Conservation (phyloP, 2,113 vertebrate genomes). For the Callaeas wilsoni region DNA sequence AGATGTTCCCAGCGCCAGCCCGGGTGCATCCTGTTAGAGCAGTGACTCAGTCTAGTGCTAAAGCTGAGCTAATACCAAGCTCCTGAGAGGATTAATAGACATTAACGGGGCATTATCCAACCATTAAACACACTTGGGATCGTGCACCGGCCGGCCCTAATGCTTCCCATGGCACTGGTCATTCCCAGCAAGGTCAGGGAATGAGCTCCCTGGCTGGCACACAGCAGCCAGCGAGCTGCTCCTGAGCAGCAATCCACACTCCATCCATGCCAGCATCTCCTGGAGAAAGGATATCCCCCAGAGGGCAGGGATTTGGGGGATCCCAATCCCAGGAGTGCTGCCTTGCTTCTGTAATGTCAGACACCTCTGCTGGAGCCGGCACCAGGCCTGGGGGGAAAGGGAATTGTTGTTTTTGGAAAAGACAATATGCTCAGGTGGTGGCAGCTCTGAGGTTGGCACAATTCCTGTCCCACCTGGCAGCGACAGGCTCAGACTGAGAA, state of each 20-base stretch:
- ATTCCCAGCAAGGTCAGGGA: conserved; percentile 13
- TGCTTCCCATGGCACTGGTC: neutral
- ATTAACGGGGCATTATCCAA: conserved; percentile 69
- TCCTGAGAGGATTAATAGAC: conserved; percentile 75
- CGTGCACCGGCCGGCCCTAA: neutral
- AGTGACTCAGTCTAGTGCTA: conserved; percentile 66
- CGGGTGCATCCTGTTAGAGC: conserved; percentile 47
- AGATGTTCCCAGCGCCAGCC: conserved; percentile 61
- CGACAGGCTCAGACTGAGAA: neutral
- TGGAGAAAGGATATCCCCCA: neutral
- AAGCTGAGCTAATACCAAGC: conserved; percentile 75
- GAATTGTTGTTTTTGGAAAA: neutral
- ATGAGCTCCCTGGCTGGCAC: neutral
- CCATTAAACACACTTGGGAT: conserved; percentile 73
- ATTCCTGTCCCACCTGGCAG: neutral
- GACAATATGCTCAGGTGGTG: neutral
- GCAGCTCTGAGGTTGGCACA: neutral
- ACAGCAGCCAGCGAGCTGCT: neutral
- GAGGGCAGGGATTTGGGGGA: neutral
- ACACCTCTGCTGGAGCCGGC: neutral
- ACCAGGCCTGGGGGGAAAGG: neutral
- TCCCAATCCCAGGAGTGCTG: neutral
- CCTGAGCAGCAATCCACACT: neutral
- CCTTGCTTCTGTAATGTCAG: neutral
- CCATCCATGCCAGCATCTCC: neutral